Evolutionary conservation across 2,888 invertebrate species (phyloP), one percentile per base, ranked within the genome.

Genomic region (Ophraella communa): DNA sequence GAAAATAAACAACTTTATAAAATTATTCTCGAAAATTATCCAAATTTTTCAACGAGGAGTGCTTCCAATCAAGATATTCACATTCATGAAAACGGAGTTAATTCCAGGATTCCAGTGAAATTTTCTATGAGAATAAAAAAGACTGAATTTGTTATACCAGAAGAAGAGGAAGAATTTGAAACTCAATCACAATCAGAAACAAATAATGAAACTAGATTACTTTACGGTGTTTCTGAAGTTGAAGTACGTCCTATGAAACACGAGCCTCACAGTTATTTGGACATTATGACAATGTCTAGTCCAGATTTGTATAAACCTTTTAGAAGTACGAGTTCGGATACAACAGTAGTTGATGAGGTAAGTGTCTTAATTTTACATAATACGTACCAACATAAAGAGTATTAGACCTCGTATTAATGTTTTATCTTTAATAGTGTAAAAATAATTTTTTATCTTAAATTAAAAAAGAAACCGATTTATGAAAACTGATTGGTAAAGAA

Each of bases 291-390:
- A 66, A 94, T 95, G 1, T 93, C 93, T 3, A 95, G 95, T 44
- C 96, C 96, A 0, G 91, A 96, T 81, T 92, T 96, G 74, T 94
- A 89, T 77, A 87, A 96, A 81, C 93, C 96, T 74, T 94, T 89
- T 77, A 87, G 91, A 73, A 93, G 93, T 78, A 93, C 93, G 14
- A 93, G 93, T 91, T 91, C 91, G 33, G 92, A 92, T 3, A 87
- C 93, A 4, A 18, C 45, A 20, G 45, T 45, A 10, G 45, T 14
- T 0, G 17, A 39, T 17, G 39, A 39, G 86, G 93, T 64, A 92
- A n/a, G n/a, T n/a, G n/a, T n/a, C n/a, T n/a, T n/a, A n/a, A n/a
- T n/a, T n/a, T 44, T 20, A 24, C 5, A 65, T 24, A 55, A 39
- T 8, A 42, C 18, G 5, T 42, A 14, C 1, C 8, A 3, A 27